phyloP scores from a whole-genome alignment of 2,113 vertebrate species.

The Paracanthobrama guichenoti region DNA sequence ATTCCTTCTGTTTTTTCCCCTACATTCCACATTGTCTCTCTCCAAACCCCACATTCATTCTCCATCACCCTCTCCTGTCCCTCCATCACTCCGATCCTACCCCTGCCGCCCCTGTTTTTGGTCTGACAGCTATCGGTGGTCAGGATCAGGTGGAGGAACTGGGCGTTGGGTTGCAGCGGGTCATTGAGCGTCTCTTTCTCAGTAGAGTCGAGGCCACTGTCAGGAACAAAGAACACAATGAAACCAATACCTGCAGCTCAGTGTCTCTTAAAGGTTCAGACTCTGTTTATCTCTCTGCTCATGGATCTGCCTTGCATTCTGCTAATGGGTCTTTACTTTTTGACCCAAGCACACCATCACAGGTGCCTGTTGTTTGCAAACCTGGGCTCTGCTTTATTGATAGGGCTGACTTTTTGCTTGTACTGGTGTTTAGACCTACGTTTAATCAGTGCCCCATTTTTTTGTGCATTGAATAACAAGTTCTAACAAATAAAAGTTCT shows the following conservation, averaged over 20 bases:
- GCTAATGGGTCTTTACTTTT: neutral
- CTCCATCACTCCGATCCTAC: neutral
- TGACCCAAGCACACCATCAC: neutral
- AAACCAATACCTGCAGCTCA: constrained; percentile 9
- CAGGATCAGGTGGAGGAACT: constrained; percentile 37
- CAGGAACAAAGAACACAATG: neutral
- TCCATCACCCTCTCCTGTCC: neutral
- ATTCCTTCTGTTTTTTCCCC: neutral
- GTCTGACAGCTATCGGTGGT: neutral
- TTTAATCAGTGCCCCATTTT: neutral
- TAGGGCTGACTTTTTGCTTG: neutral
- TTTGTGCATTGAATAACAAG: neutral
- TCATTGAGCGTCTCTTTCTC: constrained; percentile 16
- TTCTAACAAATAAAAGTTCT: neutral
- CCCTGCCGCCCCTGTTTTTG: neutral
- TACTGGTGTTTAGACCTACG: neutral
- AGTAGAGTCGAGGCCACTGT: neutral
- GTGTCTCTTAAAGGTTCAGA: neutral
- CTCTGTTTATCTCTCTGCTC: constrained; percentile 11
- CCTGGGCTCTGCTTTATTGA: neutral
- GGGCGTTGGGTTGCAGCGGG: constrained; percentile 32
- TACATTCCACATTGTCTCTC: neutral
- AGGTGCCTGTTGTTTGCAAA: constrained; percentile 9
- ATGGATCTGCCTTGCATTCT: neutral
- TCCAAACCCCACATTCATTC: constrained; percentile 3